A percentile compares a stretch with the other conserved stretches of the same genome.
These are phyloP conservation scores for Phortica variegata DNA, from an alignment of 1,140 invertebrate genomes.

Conservation along the genomic window DNA sequence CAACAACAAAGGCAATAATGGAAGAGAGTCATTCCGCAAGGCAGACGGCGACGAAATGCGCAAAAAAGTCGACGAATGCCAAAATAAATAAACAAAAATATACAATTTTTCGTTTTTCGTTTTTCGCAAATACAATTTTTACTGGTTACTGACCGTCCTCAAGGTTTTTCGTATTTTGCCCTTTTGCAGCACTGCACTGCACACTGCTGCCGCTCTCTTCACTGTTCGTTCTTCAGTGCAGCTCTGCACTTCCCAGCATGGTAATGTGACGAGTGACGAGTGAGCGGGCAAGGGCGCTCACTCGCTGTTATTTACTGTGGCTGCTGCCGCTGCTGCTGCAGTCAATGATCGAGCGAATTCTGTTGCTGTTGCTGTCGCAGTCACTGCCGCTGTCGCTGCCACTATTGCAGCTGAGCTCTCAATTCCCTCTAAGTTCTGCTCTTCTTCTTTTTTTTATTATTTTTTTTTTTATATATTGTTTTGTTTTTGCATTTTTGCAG, in stretches of 20 bases:
- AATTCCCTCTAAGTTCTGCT: conserved; percentile 53
- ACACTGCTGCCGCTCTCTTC: not conserved
- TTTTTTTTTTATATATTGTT: conserved; percentile 12
- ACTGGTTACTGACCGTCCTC: conserved; percentile 57
- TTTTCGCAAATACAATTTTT: conserved; percentile 50
- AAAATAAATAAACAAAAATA: conserved; percentile 20
- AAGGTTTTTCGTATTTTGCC: conserved; percentile 57
- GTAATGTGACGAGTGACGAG: no score
- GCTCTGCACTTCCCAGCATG: not conserved
- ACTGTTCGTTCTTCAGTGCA: not conserved
- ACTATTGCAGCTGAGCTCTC: conserved; percentile 42
- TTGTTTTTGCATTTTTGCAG: conserved; percentile 27
- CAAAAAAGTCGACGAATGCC: conserved; percentile 4
- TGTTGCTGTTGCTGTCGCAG: conserved; percentile 5
- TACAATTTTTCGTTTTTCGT: conserved; percentile 40
- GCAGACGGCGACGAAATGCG: conserved; percentile 5
- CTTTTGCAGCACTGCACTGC: conserved; percentile 26
- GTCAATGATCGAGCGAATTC: conserved; percentile 6
- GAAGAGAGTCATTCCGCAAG: conserved; percentile 9
- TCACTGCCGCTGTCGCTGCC: conserved; percentile 23
- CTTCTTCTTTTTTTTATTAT: conserved; percentile 21
- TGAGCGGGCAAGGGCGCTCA: no score
- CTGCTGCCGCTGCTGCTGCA: conserved; percentile 23
- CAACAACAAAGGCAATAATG: conserved; percentile 17
- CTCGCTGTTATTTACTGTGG: not conserved